Base-by-base conservation (phyloP, 2,888 invertebrate genomes). In the Sinopyrophorus schimmeli region DNA sequence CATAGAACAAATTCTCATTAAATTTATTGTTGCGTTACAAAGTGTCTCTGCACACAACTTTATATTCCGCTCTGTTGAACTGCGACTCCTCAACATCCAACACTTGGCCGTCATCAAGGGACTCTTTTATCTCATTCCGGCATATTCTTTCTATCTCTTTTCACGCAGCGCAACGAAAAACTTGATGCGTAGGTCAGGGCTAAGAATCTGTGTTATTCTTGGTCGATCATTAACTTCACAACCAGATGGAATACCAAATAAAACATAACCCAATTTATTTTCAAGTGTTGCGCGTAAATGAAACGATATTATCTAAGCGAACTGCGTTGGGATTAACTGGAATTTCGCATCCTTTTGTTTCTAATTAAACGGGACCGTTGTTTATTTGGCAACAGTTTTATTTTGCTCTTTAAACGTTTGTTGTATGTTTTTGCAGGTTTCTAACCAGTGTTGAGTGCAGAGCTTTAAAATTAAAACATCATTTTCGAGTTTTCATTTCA, bases 151-250 rank as follows among this genome's bases (percentile, higher is more conserved):
- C 52, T 30, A 40, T 50, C 54, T 54, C 50, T 42, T 48, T 58
- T 57, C 53, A 49, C 55, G 53, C 52, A 54, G 43, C 55, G 39
- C 57, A 61, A 61, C 57, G 56, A 61, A 61, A 61, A 61, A 60
- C 57, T 54, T 53, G 47, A 57, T 59, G 61, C 57, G 56, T 61
- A 61, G 61, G 61, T 61, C 61, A 61, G 57, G 61, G 58, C 54
- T 57, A 59, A 57, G 57, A 59, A 59, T 59, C 59, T 47, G 55
- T 59, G 57, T 59, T 59, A 59, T 59, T 57, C 55, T 52, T 51
- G 54, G 57, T 53, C 44, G 52, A 53, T 55, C 59, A 59, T 59
- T 59, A 59, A 57, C 48, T 53, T 51, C 46, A 39, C 46, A 37
- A 46, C 31, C 48, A 51, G 44, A 51, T 46, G 44, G 46, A 51